Conservation (phyloP, 1,140 invertebrate genomes). For the Theocolax elegans region DNA sequence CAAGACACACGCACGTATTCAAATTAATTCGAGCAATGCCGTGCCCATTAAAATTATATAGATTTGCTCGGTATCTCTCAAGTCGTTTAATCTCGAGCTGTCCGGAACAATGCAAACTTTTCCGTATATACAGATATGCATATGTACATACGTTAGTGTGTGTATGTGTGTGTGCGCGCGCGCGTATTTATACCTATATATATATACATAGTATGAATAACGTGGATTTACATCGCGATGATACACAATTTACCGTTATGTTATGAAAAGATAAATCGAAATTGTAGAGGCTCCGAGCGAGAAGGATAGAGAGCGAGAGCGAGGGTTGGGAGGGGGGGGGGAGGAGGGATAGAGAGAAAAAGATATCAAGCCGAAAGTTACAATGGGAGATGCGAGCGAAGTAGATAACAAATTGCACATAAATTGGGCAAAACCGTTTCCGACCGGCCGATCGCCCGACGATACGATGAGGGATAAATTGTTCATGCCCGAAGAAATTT, state of each 20-base stretch:
- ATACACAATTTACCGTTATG: constrained; percentile 13
- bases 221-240: constrained; percentile 22
- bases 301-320: background rate
- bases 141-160: too few relatives aligned
- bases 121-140: too few relatives aligned
- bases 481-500: constrained; percentile 7
- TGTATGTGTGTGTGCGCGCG: too few relatives aligned
- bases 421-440: constrained; percentile 22
- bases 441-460: background rate
- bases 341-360: background rate
- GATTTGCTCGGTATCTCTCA: background rate
- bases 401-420: constrained; percentile 20
- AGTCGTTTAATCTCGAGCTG: background rate
- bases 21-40: too few relatives aligned
- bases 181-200: background rate
- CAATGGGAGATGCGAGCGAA: background rate
- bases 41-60: constrained; percentile 24
- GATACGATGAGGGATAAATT: too few relatives aligned
- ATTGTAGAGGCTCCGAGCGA: background rate
- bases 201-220: too few relatives aligned
- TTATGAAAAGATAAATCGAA: constrained; percentile 28
- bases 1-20: too few relatives aligned
- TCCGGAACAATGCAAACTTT: too few relatives aligned
- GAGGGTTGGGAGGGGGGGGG: background rate
- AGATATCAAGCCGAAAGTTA: constrained; percentile 14